Conservation (phyloP, 2,113 vertebrate genomes). For the Prunella himalayana region DNA sequence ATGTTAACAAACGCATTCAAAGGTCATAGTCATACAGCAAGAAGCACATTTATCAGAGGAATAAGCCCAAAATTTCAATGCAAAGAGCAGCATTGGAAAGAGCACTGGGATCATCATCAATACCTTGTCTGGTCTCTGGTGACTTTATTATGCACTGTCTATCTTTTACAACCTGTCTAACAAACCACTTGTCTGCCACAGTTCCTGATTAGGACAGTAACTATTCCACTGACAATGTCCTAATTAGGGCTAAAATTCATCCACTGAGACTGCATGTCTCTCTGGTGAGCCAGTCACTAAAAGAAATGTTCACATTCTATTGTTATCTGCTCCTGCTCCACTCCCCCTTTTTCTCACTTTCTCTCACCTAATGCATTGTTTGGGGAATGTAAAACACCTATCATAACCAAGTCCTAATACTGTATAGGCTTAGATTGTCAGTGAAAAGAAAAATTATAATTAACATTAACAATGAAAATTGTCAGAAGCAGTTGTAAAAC, state of each 20-base stretch:
- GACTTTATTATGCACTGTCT: conserved; percentile 19
- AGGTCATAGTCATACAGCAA: neutral
- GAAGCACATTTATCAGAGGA: neutral
- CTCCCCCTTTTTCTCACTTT: neutral
- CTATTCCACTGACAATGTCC: neutral
- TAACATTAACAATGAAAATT: neutral
- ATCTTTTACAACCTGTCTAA: conserved; percentile 13
- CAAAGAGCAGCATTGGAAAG: conserved; percentile 14
- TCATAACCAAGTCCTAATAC: neutral
- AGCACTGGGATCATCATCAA: neutral
- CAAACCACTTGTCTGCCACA: conserved; percentile 28
- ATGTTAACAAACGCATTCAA: neutral
- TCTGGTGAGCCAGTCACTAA: neutral
- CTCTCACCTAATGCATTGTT: neutral
- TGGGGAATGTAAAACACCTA: neutral
- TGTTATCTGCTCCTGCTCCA: neutral
- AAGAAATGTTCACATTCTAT: neutral
- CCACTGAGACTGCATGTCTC: neutral
- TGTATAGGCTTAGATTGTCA: neutral
- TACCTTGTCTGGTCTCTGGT: neutral
- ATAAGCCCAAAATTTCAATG: neutral
- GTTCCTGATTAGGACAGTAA: conserved; percentile 52
- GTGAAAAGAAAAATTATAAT: neutral
- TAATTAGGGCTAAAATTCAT: conserved; percentile 53
- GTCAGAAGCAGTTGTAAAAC: neutral